Base-by-base conservation (phyloP, 1,140 invertebrate species). In the Bombus fervidus region DNA sequence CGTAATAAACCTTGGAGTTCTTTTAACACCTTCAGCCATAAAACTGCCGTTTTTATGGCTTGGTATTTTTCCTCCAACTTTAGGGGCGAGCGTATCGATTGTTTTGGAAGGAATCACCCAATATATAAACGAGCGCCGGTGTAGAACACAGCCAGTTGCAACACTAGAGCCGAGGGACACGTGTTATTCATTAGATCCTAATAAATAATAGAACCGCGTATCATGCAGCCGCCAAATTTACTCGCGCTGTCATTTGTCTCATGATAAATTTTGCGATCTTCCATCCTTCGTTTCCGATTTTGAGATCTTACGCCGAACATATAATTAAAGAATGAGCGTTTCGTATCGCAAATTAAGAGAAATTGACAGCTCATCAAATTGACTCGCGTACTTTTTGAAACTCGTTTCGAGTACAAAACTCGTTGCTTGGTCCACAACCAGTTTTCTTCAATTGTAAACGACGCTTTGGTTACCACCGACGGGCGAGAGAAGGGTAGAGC, bases 131-230 rank as follows among this genome's bases (percentile, higher is more conserved):
- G 53, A 71, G 13, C 22, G 1, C 57, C 10, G 5, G 25, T 6
- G 31, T 22, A 31, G 12, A 28, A 25, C 25, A 39, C 47, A 53
- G 39, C 18, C 37, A 22, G n/a, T 78, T 57, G 66, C 77, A 77
- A 81, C 73, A 62, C 64, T 53, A 75, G 76, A 39, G 18, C 41
- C 57, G 34, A 62, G 37, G 28, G 18, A 72, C 88, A 89, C 78
- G 57, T 86, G 87, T 62, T n/a, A 43, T 53, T 68, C 64, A 72
- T 89, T 88, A 89, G 76, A 47, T 34, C 68, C 79, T 89, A 89
- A 89, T 83, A 89, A 91, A 89, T 92, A 92, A 89, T 92, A 86
- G 90, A 91, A 90, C 83, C 89, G 87, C 80, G 85, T 47, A 72
- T 68, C 64, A 71, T 77, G 22, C 37, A 64, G 64, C 18, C 34